Percentiles rank a stretch among this genome's conserved stretches.
These are phyloP conservation scores for Carollia perspicillata DNA, from an alignment of 2,113 vertebrate species.

Conservation along the genomic window DNA sequence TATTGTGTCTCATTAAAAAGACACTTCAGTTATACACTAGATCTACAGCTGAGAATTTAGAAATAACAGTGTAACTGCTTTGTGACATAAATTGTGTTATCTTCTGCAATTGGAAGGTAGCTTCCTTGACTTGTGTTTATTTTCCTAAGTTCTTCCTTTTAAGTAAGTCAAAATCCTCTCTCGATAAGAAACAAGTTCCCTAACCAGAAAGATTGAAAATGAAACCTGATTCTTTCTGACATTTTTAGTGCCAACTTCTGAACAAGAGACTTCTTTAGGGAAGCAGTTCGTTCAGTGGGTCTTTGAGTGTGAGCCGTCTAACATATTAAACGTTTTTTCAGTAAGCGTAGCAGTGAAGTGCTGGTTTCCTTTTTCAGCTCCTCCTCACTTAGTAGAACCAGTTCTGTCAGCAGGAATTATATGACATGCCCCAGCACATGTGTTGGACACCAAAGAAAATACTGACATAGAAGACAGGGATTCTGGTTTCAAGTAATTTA, in stretches of 20 bases:
- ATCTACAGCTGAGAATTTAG: neutral
- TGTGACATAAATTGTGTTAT: neutral
- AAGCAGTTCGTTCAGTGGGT: conserved; percentile 19
- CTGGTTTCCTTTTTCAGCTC: conserved; percentile 49
- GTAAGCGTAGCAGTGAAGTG: neutral
- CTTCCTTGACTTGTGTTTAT: conserved; percentile 57
- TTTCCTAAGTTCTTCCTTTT: conserved; percentile 47
- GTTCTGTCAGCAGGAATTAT: conserved; percentile 44
- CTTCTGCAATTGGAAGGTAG: conserved; percentile 39
- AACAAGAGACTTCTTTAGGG: conserved; percentile 65
- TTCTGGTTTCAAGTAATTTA: neutral
- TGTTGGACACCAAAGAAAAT: neutral
- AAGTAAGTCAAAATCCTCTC: conserved; percentile 32
- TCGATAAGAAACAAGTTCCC: conserved; percentile 54
- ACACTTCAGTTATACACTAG: neutral
- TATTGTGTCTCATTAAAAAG: neutral
- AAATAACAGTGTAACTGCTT: neutral
- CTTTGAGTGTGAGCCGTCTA: conserved; percentile 31
- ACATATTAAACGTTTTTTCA: conserved; percentile 53
- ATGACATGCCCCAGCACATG: conserved; percentile 8
- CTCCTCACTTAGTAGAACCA: conserved; percentile 36
- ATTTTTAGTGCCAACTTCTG: conserved; percentile 63
- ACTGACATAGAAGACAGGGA: neutral
- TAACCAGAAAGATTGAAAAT: conserved; percentile 54
- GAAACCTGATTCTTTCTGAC: conserved; percentile 50